Base-by-base conservation (phyloP, 1,140 invertebrate species). In the Drosophila obscura region DNA sequence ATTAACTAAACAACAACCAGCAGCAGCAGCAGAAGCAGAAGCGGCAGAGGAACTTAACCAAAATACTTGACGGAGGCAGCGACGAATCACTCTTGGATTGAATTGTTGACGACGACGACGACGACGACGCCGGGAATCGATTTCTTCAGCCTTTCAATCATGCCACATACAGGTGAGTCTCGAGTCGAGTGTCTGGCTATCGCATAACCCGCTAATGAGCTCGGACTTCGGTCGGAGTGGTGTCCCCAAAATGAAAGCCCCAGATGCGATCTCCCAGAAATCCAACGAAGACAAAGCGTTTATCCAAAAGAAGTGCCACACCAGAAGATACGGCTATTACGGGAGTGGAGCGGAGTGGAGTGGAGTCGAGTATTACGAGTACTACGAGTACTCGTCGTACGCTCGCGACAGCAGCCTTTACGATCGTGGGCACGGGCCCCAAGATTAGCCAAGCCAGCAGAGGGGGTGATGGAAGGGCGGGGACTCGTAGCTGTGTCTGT, bases 91-190 rank as follows among this genome's bases (percentile, higher is more conserved):
- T 63, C 74, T 63, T 63, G 50, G 57, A 76, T 74, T 82, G 65
- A 82, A 74, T 65, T 80, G 77, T 80, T 77, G 64, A 63, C 56
- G 66, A 80, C 64, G 31, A 35, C 8, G 64, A 63, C 56, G 66
- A 80, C 64, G 31, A 35, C 8, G 8, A 35, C 31, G 50, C 26
- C 50, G 52, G 39, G 31, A 57, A 57, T 46, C 31, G 72, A 66
- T 57, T 58, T 46, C 49, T 52, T 50, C 51, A 15, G 15, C 45
- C 45, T 5, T 72, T 60, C 53, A 57, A 73, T 60, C 51, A 88
- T 88, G 84, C 84, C 84, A 50, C 84, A 88, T 80, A 88, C 84
- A 88, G 84, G 84, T 88, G 61, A 88, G 84, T 66, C 3, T 31
- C 6, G 16, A n/a, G 28, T 35, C 9, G 31, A 35, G 31, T 35